Evolutionary conservation across 2,113 vertebrate species (phyloP), one percentile per base, ranked within the genome.

Genomic region (Apodemus sylvaticus): DNA sequence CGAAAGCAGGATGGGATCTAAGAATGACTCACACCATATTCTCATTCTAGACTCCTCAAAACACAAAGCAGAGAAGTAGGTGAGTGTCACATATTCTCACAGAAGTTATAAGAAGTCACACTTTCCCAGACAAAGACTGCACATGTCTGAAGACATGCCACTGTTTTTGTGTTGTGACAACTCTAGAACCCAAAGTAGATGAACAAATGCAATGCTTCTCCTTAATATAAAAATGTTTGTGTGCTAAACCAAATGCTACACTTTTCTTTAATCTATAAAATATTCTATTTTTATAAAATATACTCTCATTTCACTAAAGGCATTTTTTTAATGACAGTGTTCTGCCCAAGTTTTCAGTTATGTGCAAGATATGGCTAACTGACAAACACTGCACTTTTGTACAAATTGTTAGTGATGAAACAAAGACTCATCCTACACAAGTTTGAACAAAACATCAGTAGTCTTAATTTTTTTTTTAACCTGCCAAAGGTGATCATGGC

Each of bases 301-400:
- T 16, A 22, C 55, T 55, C 85, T 77, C 79, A 58, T 86, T 68
- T 91, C 1, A n/a, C 48, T 36, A 58, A 91, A 91, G 45, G 64
- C 74, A 66, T 93, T 96, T 74, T 64, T 92, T 92, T n/a, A 26
- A n/a, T 93, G 71, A 93, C 62, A 66, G 73, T 20, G 13, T 89
- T 85, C 88, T 34, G 64, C 31, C 88, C 78, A 39, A 90, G 42
- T 58, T 94, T 93, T 94, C 58, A 77, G 51, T 92, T n/a, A 58
- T 36, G 20, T 36, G 79, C 34, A 92, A 77, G 60, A 62, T 36
- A 96, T 19, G 51, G 42, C 62, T 58, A 91, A 76, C 12, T 93
- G 93, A 95, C 93, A 94, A 79, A 90, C 45, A 90, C 14, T 78
- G 73, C 39, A 81, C 13, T 94, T 91, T 24, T 81, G 31, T 70